Evolutionary conservation across 1,140 invertebrate species (phyloP), one percentile per base, ranked within the genome.

Genomic region (Listronotus oregonensis): DNA sequence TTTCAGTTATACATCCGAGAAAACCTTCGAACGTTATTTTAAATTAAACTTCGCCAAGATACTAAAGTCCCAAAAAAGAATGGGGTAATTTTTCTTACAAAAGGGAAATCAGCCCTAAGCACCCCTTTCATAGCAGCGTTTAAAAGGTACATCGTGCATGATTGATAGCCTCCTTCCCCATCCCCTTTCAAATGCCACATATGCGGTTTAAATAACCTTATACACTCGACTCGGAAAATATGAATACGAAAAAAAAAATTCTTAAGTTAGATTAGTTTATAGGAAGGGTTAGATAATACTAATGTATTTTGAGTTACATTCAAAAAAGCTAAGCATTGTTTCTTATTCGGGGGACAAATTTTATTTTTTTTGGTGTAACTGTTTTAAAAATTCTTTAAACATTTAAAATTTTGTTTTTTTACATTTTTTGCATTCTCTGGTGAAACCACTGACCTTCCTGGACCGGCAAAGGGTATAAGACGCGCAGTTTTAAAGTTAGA

Each of bases 141-240:
- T 61, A 50, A 61, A 51, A 61, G 58, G 58, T 61, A 61, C 58
- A 51, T 51, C 15, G 58, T 11, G 58, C 46, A 61, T 61, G 58
- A 61, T 61, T 61, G 58, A 61, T 61, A 61, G 44, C 37, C 58
- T 27, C 12, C 47, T 31, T 47, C 31, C 14, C 47, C 18, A 8
- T 49, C 46, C 34, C 47, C 32, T 39, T 56, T 39, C 3, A 42
- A 54, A 27, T 27, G 32, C 51, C 58, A 34, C 47, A 51, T 61
- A 51, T 51, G 46, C 43, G 32, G 14, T 31, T 61, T 61, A 61
- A 61, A 61, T 61, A 46, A 46, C 47, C 50, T 61, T 61, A 61
- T 61, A n/a, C 58, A 61, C 46, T 42, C 37, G 47, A 46, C 47
- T 51, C 58, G 46, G 50, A 46, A 40, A 50, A 50, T 44, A 61